Percentiles rank a stretch among this genome's conserved stretches.
phyloP scores from a whole-genome alignment of 2,888 invertebrate species.

The Caenorhabditis sp. region DNA sequence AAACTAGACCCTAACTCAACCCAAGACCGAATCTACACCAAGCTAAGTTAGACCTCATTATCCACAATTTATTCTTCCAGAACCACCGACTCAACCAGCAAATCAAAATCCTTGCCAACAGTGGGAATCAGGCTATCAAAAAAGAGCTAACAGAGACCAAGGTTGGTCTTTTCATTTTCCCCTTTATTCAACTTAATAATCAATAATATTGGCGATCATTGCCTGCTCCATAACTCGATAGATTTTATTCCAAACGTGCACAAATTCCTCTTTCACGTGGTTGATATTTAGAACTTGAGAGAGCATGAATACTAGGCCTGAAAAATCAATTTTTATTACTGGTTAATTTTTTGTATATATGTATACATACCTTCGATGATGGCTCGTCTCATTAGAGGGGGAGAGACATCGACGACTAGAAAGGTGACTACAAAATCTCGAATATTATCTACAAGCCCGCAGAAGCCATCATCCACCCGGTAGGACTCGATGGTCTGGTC shows the following conservation, averaged over 20 bases:
- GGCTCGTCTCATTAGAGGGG: constrained; percentile 64
- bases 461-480: constrained; percentile 53
- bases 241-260: constrained; percentile 65
- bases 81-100: constrained; percentile 58
- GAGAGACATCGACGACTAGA: constrained; percentile 65
- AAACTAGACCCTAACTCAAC: too few species aligned
- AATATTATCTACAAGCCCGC: constrained; percentile 51
- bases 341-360: background rate
- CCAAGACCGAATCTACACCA: too few species aligned
- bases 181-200: too few species aligned
- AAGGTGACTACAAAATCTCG: constrained; percentile 57
- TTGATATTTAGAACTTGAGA: constrained; percentile 30
- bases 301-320: constrained; percentile 60
- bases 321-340: background rate
- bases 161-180: too few species aligned
- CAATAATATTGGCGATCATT: constrained; percentile 48
- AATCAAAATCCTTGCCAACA: constrained; percentile 46
- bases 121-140: constrained; percentile 39
- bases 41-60: too few species aligned
- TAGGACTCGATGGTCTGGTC: constrained; percentile 60
- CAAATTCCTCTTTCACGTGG: constrained; percentile 46
- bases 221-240: constrained; percentile 68
- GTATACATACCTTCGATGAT: constrained; percentile 58
- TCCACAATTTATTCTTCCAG: constrained; percentile 33
- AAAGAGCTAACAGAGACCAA: constrained; percentile 44